Evolutionary conservation across 2,113 vertebrate species (phyloP).

Genomic region (Smithornis capensis): DNA sequence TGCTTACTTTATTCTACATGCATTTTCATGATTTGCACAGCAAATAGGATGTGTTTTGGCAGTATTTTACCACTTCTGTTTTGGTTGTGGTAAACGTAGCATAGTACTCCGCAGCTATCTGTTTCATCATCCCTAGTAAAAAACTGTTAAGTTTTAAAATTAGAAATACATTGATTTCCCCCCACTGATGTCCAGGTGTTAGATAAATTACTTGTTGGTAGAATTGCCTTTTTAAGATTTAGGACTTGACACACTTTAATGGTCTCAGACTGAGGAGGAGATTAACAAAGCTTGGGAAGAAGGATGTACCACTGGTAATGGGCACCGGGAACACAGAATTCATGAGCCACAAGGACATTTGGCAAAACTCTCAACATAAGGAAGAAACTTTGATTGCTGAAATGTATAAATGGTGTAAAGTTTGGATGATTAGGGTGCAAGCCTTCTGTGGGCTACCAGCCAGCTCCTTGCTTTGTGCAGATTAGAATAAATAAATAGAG

Average conservation of each 20-base stretch:
- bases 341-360: neutral
- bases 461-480: neutral
- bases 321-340: neutral
- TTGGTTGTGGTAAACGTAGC: neutral
- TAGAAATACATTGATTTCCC: neutral
- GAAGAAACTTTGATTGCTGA: neutral
- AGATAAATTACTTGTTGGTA: neutral
- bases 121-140: neutral
- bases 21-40: neutral
- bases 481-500: neutral
- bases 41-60: neutral
- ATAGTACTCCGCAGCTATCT: neutral
- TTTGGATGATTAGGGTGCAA: neutral
- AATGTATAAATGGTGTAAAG: neutral
- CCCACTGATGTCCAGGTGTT: neutral
- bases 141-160: neutral
- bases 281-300: neutral
- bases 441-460: neutral
- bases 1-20: rapidly evolving
- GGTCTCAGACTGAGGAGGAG: neutral
- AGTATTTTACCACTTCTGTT: rapidly evolving
- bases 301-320: neutral
- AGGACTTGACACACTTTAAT: neutral
- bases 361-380: neutral
- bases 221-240: neutral